Evolutionary conservation across 2,113 vertebrate genomes (phyloP), one percentile per base, ranked within the genome.

Genomic region (Lucifuga dentata): DNA sequence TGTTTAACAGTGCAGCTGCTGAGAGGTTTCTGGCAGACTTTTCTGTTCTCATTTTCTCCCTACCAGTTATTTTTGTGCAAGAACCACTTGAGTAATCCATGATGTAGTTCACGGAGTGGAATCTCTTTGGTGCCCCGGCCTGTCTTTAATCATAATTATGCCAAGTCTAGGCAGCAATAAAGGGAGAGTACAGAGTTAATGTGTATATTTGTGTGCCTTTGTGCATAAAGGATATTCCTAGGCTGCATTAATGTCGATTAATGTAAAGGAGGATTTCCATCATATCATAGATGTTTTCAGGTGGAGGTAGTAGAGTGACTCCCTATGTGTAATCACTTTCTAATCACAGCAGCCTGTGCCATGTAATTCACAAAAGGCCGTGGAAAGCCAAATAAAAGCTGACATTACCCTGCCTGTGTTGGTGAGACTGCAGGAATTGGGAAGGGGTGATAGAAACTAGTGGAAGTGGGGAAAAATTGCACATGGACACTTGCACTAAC

Each of bases 1-100:
- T 73, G 67, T 80, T 86, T 43, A 69, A 59, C 3, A 33, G 38
- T 40, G 62, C 67, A 79, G 77, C 78, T 85, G 77, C 44, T 70
- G 24, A 70, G 59, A 77, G 68, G 3, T 55, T 68, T 67, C 65
- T 59, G 78, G 51, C 77, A 64, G 51, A 60, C 11, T 26, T 46
- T 58, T 16, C 43, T 26, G 38, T 49, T 24, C 55, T 52, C 36
- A 41, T 44, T 40, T 51, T 63, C 36, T 73, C 48, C 46, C 55
- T 45, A 35, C 57, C 23, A 64, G 36, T 39, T 70, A 40, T 75
- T 78, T 74, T 83, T 70, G 48, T 75, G 44, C 66, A 56, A n/a
- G 12, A 68, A 35, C 48, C 40, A 45, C 36, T 13, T 4, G 45
- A 44, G 49, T 8, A 59, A 51, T 19, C 55, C 3, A 29, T 46